Evolutionary conservation across 2,888 invertebrate genomes (phyloP), one percentile per base, ranked within the genome.

Genomic region (Dryobotodes eremita): DNA sequence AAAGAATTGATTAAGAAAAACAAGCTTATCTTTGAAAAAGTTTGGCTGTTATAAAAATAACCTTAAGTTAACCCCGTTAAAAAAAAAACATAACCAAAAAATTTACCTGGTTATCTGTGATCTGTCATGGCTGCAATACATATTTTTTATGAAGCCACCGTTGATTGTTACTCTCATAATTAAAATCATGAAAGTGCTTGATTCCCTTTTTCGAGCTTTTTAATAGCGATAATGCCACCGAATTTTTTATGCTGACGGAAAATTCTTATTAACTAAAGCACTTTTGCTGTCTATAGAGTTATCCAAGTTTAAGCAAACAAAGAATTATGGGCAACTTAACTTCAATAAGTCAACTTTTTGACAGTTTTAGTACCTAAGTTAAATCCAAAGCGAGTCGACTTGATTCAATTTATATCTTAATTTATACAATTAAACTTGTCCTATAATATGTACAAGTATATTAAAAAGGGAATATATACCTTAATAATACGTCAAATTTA

Each of bases 131-230:
- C n/a, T 42, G 57, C 17, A 66, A 17, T 26, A n/a, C 57, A 26
- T 75, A 74, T 57, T 83, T 83, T 79, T 71, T 48, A 79, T 64
- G 62, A 82, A 64, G 57, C 50, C 20, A n/a, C 13, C 26, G 53
- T 48, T 64, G 66, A 80, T 69, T 57, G 23, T 80, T 62, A 20
- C 61, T 48, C 55, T 80, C 46, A 57, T 68, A 78, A 84, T 71
- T 71, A 64, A 69, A 84, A 71, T 84, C 36, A 71, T 62, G 84
- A 71, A 70, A 59, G 36, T 68, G 66, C 46, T 71, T 46, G 61
- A 71, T 84, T 69, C 5, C 26, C 20, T 10, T 70, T 71, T 83
- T 65, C 48, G 48, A 36, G 36, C 23, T 61, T 55, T 82, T 74
- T 71, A 84, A 71, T 48, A 57, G 36, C 26, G 64, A 71, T 57